These are phyloP conservation scores for Empis livida DNA, from an alignment of 2,888 invertebrate genomes.

Conservation along the genomic window DNA sequence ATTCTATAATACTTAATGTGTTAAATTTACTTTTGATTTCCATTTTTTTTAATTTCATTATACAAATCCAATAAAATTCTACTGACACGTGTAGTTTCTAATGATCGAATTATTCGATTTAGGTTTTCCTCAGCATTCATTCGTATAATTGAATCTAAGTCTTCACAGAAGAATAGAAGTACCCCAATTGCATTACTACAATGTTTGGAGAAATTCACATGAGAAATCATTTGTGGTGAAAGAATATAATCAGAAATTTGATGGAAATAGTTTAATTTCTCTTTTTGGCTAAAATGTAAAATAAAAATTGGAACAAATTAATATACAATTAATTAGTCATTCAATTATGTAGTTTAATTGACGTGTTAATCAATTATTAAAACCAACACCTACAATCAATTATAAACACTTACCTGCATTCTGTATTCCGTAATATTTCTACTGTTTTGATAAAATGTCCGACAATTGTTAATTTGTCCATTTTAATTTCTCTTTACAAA, in stretches of 20 bases:
- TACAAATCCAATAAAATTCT: slow-evolving; percentile 69
- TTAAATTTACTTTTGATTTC: slow-evolving; percentile 34
- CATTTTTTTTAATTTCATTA: slow-evolving; percentile 71
- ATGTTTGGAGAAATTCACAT: slow-evolving; percentile 48
- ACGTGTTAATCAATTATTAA: background rate
- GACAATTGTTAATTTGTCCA: slow-evolving; percentile 15
- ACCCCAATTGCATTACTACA: slow-evolving; percentile 58
- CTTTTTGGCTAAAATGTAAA: slow-evolving; percentile 49
- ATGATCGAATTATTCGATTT: slow-evolving; percentile 58
- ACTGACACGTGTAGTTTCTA: slow-evolving; percentile 53
- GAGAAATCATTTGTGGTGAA: slow-evolving; percentile 30
- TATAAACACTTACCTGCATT: slow-evolving; percentile 29
- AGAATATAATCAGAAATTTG: slow-evolving; percentile 59
- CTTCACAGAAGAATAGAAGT: slow-evolving; percentile 58
- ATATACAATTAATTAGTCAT: background rate
- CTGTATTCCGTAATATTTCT: slow-evolving; percentile 32
- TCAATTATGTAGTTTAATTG: background rate
- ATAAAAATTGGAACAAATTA: slow-evolving; percentile 1
- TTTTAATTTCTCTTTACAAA: slow-evolving; percentile 3
- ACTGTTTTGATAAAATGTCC: slow-evolving; percentile 13
- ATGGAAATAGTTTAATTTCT: slow-evolving; percentile 59
- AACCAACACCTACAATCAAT: background rate
- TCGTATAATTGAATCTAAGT: slow-evolving; percentile 61
- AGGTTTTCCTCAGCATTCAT: slow-evolving; percentile 73
- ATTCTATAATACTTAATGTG: slow-evolving; percentile 1